Evolutionary conservation across 2,888 invertebrate genomes (phyloP).

Genomic region (Hipparchia semele): DNA sequence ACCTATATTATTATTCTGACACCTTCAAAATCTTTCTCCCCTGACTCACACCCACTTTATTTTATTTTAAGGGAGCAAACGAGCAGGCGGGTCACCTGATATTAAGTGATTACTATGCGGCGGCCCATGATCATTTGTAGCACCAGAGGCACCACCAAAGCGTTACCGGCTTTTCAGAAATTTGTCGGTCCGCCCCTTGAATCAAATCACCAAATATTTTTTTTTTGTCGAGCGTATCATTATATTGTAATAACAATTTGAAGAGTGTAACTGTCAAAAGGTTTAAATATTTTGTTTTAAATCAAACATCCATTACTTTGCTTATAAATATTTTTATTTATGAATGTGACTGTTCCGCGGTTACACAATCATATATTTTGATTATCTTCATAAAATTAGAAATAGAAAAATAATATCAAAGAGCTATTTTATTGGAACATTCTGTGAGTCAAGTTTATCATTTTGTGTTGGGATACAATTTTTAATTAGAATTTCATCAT

Average conservation of each 20-base stretch:
- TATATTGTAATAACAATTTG: neutral
- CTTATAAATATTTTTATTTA: conserved; percentile 81
- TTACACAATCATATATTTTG: conserved; percentile 76
- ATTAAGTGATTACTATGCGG: no score
- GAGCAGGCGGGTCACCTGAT: no score
- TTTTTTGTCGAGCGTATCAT: no score
- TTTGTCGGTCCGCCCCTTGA: no score
- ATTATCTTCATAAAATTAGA: conserved; percentile 81
- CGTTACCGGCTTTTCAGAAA: no score
- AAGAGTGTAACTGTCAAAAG: neutral
- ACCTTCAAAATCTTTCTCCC: no score
- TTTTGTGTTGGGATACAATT: conserved; percentile 40
- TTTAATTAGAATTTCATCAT: conserved; percentile 50
- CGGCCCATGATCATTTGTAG: no score
- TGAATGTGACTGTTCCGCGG: conserved; percentile 76
- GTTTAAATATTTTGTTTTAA: conserved; percentile 34
- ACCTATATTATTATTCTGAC: no score
- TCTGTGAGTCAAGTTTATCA: conserved; percentile 61
- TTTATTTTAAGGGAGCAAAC: no score
- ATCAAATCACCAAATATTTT: no score
- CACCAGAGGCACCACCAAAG: no score
- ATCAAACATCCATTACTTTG: conserved; percentile 65
- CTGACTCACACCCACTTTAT: no score
- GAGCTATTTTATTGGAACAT: conserved; percentile 78
- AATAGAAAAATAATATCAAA: conserved; percentile 84